Percentiles rank a stretch among this genome's conserved stretches.
These are phyloP conservation scores for Xanthia icteritia DNA, from an alignment of 2,888 invertebrate species.

Conservation along the genomic window DNA sequence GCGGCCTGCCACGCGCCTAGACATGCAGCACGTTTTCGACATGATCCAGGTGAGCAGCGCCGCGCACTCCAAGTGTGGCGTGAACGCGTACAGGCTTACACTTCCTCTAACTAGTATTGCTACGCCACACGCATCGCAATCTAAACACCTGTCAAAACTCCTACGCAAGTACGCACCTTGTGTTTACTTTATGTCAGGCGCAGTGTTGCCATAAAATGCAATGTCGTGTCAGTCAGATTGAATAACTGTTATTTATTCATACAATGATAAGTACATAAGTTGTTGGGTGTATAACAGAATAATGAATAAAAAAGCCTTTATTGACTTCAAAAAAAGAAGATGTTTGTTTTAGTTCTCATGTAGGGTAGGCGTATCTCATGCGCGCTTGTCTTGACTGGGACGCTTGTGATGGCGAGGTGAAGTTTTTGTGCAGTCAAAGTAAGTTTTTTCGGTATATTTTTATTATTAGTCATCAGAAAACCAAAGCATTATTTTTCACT, in stretches of 20 bases:
- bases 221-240: neutral
- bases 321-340: too few relatives aligned
- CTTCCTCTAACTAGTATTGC: neutral
- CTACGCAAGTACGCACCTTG: slow-evolving; percentile 5
- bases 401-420: too few relatives aligned
- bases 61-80: neutral
- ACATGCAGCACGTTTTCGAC: slow-evolving; percentile 74
- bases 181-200: neutral
- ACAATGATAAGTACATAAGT: neutral
- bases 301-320: too few relatives aligned
- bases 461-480: too few relatives aligned
- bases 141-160: slow-evolving; percentile 24
- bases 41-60: slow-evolving; percentile 79
- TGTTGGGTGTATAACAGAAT: too few relatives aligned
- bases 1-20: slow-evolving; percentile 74
- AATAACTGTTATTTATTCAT: neutral
- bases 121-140: neutral
- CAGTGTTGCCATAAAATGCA: slow-evolving; percentile 29
- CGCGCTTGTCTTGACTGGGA: too few relatives aligned
- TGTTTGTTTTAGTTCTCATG: too few relatives aligned
- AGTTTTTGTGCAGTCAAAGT: too few relatives aligned
- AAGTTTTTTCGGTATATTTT: too few relatives aligned
- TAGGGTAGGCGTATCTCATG: too few relatives aligned
- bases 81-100: neutral
- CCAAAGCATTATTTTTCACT: too few relatives aligned